phyloP scores from a whole-genome alignment of 2,797 vertebrate species.

The Peromyscus eremicus region DNA sequence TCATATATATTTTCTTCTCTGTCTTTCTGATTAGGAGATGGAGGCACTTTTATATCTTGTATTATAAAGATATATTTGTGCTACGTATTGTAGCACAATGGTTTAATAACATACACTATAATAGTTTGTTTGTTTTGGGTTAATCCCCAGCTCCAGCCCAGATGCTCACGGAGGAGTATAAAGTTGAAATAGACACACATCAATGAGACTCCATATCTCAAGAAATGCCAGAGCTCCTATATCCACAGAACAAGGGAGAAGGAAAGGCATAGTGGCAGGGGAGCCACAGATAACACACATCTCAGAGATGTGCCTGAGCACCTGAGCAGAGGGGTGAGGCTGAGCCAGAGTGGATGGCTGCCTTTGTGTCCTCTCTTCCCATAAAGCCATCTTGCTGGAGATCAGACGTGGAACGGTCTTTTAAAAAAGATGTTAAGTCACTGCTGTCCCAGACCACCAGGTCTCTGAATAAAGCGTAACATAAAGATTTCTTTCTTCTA shows the following conservation, averaged over 20 bases:
- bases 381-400: not conserved
- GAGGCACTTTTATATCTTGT: not conserved
- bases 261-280: not conserved
- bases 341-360: too few relatives aligned
- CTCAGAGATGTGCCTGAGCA: not conserved
- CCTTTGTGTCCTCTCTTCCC: not conserved
- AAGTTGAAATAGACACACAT: not conserved
- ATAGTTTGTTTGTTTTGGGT: not conserved
- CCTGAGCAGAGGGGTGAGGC: too few relatives aligned
- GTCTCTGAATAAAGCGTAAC: not conserved
- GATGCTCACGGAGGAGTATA: not conserved
- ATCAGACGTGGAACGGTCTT: not conserved
- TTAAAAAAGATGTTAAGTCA: not conserved
- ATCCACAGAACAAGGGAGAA: not conserved
- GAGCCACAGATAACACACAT: not conserved
- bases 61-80: not conserved
- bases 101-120: not conserved
- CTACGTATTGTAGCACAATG: not conserved
- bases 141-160: not conserved
- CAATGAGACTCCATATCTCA: not conserved
- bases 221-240: not conserved
- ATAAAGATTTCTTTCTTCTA: not conserved
- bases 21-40: not conserved
- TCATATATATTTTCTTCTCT: too few relatives aligned
- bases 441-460: not conserved